Evolutionary conservation across 2,797 vertebrate genomes (phyloP), one percentile per base, ranked within the genome.

Genomic region (Leptatherina wallacei): DNA sequence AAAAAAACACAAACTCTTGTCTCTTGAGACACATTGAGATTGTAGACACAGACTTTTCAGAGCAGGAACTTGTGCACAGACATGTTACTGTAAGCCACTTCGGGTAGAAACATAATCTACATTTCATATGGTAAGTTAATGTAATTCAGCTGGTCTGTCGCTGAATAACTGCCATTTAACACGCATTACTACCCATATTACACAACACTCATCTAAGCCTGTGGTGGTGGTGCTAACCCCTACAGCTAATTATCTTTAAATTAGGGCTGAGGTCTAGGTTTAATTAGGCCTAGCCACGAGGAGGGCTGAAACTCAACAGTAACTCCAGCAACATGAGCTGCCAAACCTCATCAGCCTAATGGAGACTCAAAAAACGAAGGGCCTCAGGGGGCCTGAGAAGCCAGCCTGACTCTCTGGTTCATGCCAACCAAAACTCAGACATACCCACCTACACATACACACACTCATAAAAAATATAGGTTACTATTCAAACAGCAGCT

Each of bases 281-380:
- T 94, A 95, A 94, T 94, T 95, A 93, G 92, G 85, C 80, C 67
- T 87, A 69, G 86, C 86, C 88, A 85, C 27, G 69, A 93, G 89
- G 88, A 91, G 81, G 85, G 75, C 76, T 78, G 84, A 88, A 91
- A 86, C 81, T 82, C 77, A 81, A 74, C 89, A 82, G 85, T 84
- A 91, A 92, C 83, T 90, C 84, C 84, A 73, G 75, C 83, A 88
- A 88, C 92, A 86, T 85, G 83, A 89, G 90, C 91, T 95, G 94
- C 93, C 94, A 94, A 88, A 86, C 87, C 92, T 92, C 83, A 94
- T 95, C 93, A 95, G 85, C 86, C 84, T 94, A 95, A 95, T 94
- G 90, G 91, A 91, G 88, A 87, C 90, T 94, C 92, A 93, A 85
- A 85, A 83, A 77, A 64, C 3, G 65, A 81, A 82, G 88, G 88